Percentiles rank a stretch among this genome's conserved stretches.
These are phyloP conservation scores for Triplophysa dalaica DNA, from an alignment of 2,113 vertebrate genomes.

Conservation along the genomic window DNA sequence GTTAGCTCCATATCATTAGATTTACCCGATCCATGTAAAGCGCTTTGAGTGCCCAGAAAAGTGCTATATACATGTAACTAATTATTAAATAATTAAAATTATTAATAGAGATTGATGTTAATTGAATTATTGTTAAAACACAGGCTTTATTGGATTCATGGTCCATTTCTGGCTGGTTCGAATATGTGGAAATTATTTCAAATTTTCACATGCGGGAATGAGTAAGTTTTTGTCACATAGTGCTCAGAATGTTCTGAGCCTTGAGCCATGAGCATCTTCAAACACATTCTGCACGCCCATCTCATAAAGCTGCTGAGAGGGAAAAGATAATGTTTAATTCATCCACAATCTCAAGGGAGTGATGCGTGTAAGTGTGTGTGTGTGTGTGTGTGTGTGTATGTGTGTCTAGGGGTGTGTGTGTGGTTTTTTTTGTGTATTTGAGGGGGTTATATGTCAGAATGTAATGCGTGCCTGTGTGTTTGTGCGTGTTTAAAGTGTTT, in stretches of 20 bases:
- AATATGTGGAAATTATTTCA: background rate
- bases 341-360: slow-evolving; percentile 32
- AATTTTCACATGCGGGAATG: background rate
- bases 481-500: slow-evolving; percentile 69
- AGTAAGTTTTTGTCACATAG: background rate
- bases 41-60: too few species aligned
- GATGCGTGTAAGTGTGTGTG: background rate
- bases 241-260: slow-evolving; percentile 26
- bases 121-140: too few species aligned
- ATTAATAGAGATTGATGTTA: too few species aligned
- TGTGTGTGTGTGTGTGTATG: background rate
- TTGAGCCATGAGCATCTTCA: slow-evolving; percentile 34
- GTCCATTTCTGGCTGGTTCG: too few species aligned
- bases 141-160: too few species aligned
- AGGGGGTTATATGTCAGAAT: background rate
- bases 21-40: too few species aligned
- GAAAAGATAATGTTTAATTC: slow-evolving; percentile 14
- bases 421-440: background rate
- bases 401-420: background rate
- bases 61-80: too few species aligned
- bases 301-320: slow-evolving; percentile 6
- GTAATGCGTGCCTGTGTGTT: slow-evolving; percentile 67
- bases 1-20: too few species aligned
- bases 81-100: too few species aligned
- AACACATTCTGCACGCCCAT: background rate